Conservation (phyloP, 1,140 invertebrate genomes). For the Himalopsyche phryganea region DNA sequence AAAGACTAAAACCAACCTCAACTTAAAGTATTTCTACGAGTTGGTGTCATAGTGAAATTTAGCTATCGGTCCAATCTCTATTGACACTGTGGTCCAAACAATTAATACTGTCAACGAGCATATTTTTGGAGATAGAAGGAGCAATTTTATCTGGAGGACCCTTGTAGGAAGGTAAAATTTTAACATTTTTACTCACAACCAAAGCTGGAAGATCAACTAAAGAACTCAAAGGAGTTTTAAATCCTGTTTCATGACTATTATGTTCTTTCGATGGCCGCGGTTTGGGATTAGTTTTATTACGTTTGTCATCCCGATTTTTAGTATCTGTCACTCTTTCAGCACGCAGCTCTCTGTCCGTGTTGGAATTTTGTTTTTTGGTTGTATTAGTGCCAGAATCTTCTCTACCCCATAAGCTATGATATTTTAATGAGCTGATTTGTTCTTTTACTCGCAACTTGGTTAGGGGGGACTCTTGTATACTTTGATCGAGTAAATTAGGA, state of each 20-base stretch:
- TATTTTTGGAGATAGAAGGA: not conserved
- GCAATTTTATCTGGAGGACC: not conserved
- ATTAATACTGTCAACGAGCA: constrained; percentile 5
- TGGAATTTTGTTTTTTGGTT: not conserved
- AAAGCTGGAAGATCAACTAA: constrained; percentile 3
- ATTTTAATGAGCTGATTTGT: constrained; percentile 13
- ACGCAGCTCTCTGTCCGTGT: not conserved
- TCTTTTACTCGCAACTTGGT: constrained; percentile 9
- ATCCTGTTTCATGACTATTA: not conserved
- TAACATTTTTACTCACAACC: constrained; percentile 8
- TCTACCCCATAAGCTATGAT: constrained; percentile 1
- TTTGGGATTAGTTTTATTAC: not conserved
- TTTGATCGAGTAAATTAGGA: constrained; percentile 14
- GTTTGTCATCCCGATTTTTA: not conserved
- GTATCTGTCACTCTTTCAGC: too few species aligned
- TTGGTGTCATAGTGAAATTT: not conserved
- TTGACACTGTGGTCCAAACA: not conserved
- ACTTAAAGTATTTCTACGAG: not conserved
- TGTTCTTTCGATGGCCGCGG: not conserved
- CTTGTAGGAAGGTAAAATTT: constrained; percentile 6
- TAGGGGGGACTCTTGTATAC: constrained; percentile 7
- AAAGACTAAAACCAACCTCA: too few species aligned
- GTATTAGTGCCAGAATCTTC: not conserved
- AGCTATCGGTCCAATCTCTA: constrained; percentile 10
- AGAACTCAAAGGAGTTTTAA: constrained; percentile 4